Percentiles rank a stretch among this genome's conserved stretches.
These are phyloP conservation scores for Drosophila atripex DNA, from an alignment of 2,888 invertebrate genomes.

Conservation along the genomic window DNA sequence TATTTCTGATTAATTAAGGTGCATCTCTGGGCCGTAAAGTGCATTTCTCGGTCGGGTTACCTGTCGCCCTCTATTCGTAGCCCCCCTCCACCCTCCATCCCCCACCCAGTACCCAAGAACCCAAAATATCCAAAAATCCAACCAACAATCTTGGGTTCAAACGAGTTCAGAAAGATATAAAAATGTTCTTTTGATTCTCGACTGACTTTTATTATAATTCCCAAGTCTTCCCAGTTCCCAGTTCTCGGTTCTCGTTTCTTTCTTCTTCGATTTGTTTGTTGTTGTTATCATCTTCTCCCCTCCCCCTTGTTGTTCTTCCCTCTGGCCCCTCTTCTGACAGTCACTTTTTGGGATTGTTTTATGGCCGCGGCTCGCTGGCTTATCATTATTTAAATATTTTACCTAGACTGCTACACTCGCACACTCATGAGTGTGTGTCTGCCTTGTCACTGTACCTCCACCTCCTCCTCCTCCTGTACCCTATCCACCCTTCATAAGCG, in stretches of 20 bases:
- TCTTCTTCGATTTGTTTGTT: constrained; percentile 59
- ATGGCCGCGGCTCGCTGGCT: constrained; percentile 41
- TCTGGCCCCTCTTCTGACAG: constrained; percentile 13
- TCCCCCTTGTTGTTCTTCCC: neutral
- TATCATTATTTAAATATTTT: constrained; percentile 78
- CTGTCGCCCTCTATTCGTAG: constrained; percentile 34
- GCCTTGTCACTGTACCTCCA: neutral
- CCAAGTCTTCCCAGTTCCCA: constrained; percentile 14
- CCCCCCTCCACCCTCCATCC: too few relatives aligned
- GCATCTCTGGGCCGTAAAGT: constrained; percentile 17
- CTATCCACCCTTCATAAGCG: constrained; percentile 12
- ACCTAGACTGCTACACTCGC: constrained; percentile 47
- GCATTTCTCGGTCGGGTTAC: constrained; percentile 30
- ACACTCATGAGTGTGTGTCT: constrained; percentile 29
- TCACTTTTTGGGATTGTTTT: constrained; percentile 43
- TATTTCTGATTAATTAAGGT: constrained; percentile 38
- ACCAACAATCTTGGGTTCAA: constrained; percentile 53
- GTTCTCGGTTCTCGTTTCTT: neutral
- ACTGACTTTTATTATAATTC: constrained; percentile 50
- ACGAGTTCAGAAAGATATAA: constrained; percentile 61
- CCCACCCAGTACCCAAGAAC: neutral
- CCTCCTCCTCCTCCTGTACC: neutral
- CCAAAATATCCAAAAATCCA: too few relatives aligned
- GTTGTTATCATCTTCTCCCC: constrained; percentile 64
- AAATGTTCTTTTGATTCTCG: constrained; percentile 38